A percentile compares a stretch with the other conserved stretches of the same genome.
Evolutionary conservation across 2,888 invertebrate species (phyloP).

Genomic region (Dryococelus australis): DNA sequence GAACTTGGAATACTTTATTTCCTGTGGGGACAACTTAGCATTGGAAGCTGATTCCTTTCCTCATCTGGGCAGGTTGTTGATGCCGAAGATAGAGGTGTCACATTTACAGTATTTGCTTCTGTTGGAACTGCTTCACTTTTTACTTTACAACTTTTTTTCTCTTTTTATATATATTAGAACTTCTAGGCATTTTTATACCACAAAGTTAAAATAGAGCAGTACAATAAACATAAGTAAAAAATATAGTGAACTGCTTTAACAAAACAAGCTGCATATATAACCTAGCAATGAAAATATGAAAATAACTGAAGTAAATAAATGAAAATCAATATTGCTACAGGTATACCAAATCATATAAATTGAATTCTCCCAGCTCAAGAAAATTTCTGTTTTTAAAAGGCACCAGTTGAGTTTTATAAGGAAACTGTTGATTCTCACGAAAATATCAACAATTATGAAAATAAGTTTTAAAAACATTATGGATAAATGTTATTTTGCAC

Average conservation of each 20-base stretch:
- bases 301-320: neutral
- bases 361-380: neutral
- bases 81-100: neutral
- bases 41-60: slow-evolving; percentile 16
- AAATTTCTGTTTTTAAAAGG: neutral
- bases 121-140: neutral
- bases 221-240: neutral
- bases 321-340: neutral
- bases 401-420: too few relatives aligned
- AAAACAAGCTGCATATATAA: neutral
- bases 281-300: neutral
- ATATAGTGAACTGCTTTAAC: neutral
- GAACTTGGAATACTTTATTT: neutral
- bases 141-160: neutral
- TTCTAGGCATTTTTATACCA: neutral
- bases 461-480: too few relatives aligned
- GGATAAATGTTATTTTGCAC: too few relatives aligned
- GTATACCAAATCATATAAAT: neutral
- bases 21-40: neutral
- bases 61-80: neutral
- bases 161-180: neutral
- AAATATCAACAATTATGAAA: too few relatives aligned
- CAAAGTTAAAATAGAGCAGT: neutral
- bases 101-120: neutral
- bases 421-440: too few relatives aligned